These are phyloP conservation scores for Rhinichthys klamathensis DNA, from an alignment of 2,113 vertebrate species.

Conservation along the genomic window DNA sequence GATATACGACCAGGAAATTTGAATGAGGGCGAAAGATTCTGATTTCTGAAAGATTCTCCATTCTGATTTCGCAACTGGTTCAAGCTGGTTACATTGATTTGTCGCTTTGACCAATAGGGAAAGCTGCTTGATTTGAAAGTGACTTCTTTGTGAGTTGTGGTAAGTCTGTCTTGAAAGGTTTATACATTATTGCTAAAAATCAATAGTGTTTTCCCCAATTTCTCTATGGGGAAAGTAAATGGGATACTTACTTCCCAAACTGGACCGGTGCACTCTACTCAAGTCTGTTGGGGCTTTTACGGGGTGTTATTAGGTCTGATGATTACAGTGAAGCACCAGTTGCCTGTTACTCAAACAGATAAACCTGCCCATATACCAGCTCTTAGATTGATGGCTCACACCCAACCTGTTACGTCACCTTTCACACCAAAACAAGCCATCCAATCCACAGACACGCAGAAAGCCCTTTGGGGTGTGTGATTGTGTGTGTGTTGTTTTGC, in stretches of 20 bases:
- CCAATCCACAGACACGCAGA: slow-evolving; percentile 3
- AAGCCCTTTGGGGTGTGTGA: neutral
- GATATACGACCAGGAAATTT: neutral
- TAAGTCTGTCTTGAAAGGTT: neutral
- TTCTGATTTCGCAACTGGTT: neutral
- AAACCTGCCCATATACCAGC: neutral
- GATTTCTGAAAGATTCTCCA: too few species aligned
- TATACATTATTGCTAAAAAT: neutral
- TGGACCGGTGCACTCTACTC: neutral
- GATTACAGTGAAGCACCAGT: neutral
- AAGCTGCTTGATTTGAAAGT: neutral
- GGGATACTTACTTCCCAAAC: neutral
- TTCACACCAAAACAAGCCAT: slow-evolving; percentile 15
- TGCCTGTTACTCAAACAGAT: slow-evolving; percentile 2
- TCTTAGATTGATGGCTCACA: neutral
- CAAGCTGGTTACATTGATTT: neutral
- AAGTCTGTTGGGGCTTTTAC: neutral
- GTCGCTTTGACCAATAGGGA: neutral
- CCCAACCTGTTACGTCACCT: neutral
- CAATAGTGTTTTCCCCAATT: too few species aligned
- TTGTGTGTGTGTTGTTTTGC: neutral
- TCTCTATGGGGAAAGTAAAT: neutral
- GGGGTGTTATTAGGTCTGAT: neutral
- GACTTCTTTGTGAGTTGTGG: neutral
- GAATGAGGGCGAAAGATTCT: neutral